These are phyloP conservation scores for Palythoa heliodiscus DNA, from an alignment of 92 coral and sea anemone species.

Conservation along the genomic window DNA sequence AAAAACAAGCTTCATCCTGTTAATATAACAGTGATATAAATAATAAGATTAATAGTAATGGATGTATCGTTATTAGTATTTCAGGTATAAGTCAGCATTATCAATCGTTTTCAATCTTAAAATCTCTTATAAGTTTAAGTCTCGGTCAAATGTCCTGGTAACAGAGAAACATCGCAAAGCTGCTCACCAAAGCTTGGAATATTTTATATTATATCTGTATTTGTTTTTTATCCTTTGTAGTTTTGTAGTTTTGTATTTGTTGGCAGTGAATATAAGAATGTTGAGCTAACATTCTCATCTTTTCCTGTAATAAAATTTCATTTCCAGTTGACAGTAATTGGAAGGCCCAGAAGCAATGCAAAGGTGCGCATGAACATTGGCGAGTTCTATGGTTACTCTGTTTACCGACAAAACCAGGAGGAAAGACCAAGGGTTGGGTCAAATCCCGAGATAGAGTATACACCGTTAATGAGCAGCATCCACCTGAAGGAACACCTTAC, in stretches of 20 bases:
- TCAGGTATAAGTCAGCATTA: too few species aligned
- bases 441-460: constrained; percentile 40
- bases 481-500: constrained; percentile 57
- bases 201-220: too few species aligned
- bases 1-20: too few species aligned
- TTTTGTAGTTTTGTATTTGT: neutral
- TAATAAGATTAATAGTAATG: too few species aligned
- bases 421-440: neutral
- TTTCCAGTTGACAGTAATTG: constrained; percentile 76
- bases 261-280: neutral
- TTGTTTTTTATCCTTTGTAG: too few species aligned
- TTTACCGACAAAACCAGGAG: constrained; percentile 48
- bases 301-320: neutral
- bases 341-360: constrained; percentile 81
- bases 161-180: too few species aligned
- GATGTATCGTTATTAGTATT: too few species aligned
- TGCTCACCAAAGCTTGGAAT: too few species aligned
- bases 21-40: too few species aligned
- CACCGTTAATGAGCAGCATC: constrained; percentile 33
- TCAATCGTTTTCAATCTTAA: too few species aligned
- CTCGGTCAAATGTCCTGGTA: too few species aligned
- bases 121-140: too few species aligned
- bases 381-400: constrained; percentile 91
- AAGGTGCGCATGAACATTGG: constrained; percentile 85
- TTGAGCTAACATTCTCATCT: neutral